Percentiles rank a stretch among this genome's conserved stretches.
Conservation (phyloP, 2,113 vertebrate species). For the Oryctolagus cuniculus region DNA sequence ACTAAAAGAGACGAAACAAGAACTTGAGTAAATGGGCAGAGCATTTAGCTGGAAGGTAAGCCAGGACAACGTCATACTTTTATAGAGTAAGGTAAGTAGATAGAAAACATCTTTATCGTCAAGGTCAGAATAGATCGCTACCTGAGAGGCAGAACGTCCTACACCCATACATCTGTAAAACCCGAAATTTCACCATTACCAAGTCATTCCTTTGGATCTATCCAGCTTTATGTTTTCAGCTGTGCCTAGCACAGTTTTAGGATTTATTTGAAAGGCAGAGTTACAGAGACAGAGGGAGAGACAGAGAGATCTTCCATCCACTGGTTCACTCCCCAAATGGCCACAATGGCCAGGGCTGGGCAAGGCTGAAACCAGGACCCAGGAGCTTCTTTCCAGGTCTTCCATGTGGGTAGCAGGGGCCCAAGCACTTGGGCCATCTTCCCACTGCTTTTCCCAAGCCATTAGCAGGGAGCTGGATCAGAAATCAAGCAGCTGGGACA, state of each 20-base stretch:
- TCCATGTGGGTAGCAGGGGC: too few species aligned
- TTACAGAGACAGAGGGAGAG: too few species aligned
- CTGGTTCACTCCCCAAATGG: too few species aligned
- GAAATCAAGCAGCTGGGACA: too few species aligned
- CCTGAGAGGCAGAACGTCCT: neutral
- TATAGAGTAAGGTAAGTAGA: neutral
- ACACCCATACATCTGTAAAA: neutral
- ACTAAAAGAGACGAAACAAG: neutral
- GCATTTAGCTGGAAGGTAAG: neutral
- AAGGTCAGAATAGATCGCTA: neutral
- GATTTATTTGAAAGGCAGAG: too few species aligned
- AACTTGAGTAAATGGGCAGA: neutral
- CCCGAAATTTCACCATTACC: conserved; percentile 24
- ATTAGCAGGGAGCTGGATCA: too few species aligned
- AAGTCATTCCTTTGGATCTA: neutral
- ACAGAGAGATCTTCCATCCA: too few species aligned
- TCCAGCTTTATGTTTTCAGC: neutral
- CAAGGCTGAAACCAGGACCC: too few species aligned
- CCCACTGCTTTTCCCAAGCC: too few species aligned
- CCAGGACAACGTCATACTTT: neutral
- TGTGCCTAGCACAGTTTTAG: neutral
- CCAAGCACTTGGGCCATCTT: too few species aligned
- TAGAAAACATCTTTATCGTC: neutral
- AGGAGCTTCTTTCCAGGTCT: too few species aligned
- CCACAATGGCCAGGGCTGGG: too few species aligned